These are phyloP conservation scores for Coboldia fuscipes DNA, from an alignment of 1,140 invertebrate species.

Conservation along the genomic window DNA sequence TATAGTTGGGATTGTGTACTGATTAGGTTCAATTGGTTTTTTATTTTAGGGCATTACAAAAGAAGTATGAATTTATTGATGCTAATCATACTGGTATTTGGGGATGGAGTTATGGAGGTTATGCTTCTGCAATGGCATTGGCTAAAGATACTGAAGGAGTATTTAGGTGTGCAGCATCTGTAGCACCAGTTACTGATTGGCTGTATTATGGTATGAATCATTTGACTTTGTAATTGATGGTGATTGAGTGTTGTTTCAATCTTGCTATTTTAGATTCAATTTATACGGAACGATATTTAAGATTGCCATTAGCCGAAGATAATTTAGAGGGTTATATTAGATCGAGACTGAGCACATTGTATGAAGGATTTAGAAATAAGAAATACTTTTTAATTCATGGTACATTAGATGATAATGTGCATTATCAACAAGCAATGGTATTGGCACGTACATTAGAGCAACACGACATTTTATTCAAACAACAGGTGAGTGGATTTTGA, in stretches of 20 bases:
- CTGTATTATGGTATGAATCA: constrained; percentile 51
- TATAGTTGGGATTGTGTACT: too few species aligned
- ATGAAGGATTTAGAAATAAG: constrained; percentile 41
- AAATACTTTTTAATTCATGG: constrained; percentile 75
- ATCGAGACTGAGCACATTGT: constrained; percentile 49
- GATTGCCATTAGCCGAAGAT: constrained; percentile 43
- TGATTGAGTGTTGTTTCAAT: not conserved
- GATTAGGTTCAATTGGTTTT: too few species aligned
- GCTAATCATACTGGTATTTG: constrained; percentile 43
- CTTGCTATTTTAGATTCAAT: constrained; percentile 57
- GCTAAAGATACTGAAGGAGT: constrained; percentile 45
- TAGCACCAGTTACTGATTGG: constrained; percentile 80
- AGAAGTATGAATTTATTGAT: constrained; percentile 32
- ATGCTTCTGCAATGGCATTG: constrained; percentile 59
- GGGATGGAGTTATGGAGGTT: constrained; percentile 94
- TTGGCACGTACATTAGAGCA: constrained; percentile 67
- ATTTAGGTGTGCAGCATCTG: constrained; percentile 83
- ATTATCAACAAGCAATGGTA: constrained; percentile 87
- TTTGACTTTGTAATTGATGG: not conserved
- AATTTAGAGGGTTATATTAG: constrained; percentile 58
- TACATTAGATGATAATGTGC: constrained; percentile 86
- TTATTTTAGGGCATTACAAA: too few species aligned
- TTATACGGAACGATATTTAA: constrained; percentile 92
- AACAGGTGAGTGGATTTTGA: constrained; percentile 41
- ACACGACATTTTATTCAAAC: constrained; percentile 67